A percentile compares a stretch with the other conserved stretches of the same genome.
phyloP scores from a whole-genome alignment of 2,797 vertebrate species.

The Cottoperca gobio region DNA sequence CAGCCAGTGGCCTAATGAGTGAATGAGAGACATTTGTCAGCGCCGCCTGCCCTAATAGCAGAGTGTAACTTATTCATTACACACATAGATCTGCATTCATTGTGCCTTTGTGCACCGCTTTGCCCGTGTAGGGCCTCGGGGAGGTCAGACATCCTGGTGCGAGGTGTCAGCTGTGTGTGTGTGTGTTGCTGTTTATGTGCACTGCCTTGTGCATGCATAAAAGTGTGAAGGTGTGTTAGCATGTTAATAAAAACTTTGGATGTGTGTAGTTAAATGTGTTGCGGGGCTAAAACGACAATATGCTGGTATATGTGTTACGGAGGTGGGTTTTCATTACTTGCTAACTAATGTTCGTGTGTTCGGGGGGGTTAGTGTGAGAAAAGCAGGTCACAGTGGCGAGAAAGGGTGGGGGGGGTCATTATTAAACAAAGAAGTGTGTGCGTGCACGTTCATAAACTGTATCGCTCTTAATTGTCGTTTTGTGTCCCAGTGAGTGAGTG shows the following conservation, averaged over 20 bases:
- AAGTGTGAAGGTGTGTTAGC: conserved; percentile 5
- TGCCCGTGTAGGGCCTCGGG: conserved; percentile 55
- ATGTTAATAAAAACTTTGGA: conserved; percentile 30
- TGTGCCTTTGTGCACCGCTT: conserved; percentile 19
- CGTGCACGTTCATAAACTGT: no score
- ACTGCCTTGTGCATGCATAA: neutral
- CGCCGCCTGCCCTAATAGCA: conserved; percentile 73
- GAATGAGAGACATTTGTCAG: conserved; percentile 83
- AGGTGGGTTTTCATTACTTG: conserved; percentile 62
- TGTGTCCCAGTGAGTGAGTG: no score
- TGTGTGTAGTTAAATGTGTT: conserved; percentile 9
- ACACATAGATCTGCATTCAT: conserved; percentile 67
- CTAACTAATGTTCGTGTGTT: conserved; percentile 45
- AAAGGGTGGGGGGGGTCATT: conserved; percentile 44
- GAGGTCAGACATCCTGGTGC: conserved; percentile 41
- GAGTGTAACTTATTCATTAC: conserved; percentile 82
- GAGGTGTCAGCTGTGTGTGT: conserved; percentile 25
- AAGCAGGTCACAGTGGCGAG: conserved; percentile 50
- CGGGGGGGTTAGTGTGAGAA: conserved; percentile 53
- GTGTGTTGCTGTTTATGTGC: neutral
- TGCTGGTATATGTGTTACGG: neutral
- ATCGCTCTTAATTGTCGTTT: no score
- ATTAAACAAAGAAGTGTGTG: conserved; percentile 26
- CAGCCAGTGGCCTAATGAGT: conserved; percentile 79
- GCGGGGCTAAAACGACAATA: neutral